A percentile compares a stretch with the other conserved stretches of the same genome.
Evolutionary conservation across 2,797 vertebrate genomes (phyloP).

Genomic region (Xenops minutus): DNA sequence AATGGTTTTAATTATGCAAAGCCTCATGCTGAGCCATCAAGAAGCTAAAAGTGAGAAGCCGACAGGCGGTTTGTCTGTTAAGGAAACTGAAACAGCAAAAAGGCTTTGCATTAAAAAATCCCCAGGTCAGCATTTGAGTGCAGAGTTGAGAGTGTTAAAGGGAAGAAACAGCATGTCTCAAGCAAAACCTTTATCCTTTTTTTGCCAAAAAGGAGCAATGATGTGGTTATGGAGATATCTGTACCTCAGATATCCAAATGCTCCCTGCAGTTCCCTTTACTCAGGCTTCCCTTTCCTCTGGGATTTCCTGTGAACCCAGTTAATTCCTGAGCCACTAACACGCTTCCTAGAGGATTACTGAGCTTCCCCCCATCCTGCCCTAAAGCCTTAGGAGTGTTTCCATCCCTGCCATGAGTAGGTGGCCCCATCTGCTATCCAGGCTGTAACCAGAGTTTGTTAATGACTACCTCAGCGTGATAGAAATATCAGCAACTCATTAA

Average conservation of each 20-base stretch:
- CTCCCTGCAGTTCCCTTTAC: neutral
- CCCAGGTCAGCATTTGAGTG: neutral
- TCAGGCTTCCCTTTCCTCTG: neutral
- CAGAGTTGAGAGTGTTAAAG: neutral
- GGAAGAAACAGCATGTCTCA: neutral
- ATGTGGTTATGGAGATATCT: neutral
- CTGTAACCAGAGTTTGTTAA: conserved; percentile 36
- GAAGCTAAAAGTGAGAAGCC: neutral
- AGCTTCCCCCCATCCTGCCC: neutral
- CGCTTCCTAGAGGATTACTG: neutral
- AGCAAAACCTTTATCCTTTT: neutral
- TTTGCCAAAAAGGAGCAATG: neutral
- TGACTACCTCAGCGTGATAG: neutral
- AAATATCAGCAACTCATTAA: conserved; percentile 2
- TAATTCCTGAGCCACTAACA: neutral
- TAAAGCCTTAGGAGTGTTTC: neutral
- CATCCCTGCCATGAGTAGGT: conserved; percentile 11
- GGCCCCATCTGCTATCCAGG: conserved; percentile 23
- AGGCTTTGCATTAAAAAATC: neutral
- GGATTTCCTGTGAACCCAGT: neutral
- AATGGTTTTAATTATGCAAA: neutral
- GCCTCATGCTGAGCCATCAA: neutral
- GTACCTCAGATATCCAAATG: neutral
- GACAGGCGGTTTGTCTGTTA: neutral
- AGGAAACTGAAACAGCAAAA: neutral